Evolutionary conservation across 2,797 vertebrate species (phyloP).

Genomic region (Cygnus olor): DNA sequence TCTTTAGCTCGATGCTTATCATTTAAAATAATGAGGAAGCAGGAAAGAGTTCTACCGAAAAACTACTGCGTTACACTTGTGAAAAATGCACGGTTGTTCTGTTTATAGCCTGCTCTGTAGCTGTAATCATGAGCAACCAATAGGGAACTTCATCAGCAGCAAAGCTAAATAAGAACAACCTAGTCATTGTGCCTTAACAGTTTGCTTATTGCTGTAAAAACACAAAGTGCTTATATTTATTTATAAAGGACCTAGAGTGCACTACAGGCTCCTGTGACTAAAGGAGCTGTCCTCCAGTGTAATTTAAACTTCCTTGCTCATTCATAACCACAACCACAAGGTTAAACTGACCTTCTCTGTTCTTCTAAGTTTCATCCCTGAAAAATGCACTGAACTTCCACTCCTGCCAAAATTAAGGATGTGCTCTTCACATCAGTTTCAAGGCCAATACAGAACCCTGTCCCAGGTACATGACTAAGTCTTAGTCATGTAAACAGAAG

Average conservation of each 20-base stretch:
- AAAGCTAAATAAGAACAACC: slow-evolving; percentile 26
- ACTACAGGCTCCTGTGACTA: slow-evolving; percentile 71
- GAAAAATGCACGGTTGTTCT: slow-evolving; percentile 36
- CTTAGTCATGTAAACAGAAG: slow-evolving; percentile 77
- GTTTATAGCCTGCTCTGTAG: neutral
- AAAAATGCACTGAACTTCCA: slow-evolving; percentile 75
- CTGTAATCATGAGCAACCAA: slow-evolving; percentile 26
- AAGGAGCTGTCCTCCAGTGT: slow-evolving; percentile 66
- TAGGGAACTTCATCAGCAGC: slow-evolving; percentile 37
- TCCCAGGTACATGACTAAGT: slow-evolving; percentile 79
- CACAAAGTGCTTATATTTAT: slow-evolving; percentile 50
- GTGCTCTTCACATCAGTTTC: slow-evolving; percentile 66
- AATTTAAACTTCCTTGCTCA: slow-evolving; percentile 75
- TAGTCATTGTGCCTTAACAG: slow-evolving; percentile 53
- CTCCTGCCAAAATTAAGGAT: slow-evolving; percentile 63
- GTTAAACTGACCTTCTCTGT: slow-evolving; percentile 76
- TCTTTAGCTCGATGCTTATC: slow-evolving; percentile 36
- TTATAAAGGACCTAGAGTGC: slow-evolving; percentile 53
- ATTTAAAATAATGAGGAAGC: slow-evolving; percentile 44
- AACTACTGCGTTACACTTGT: neutral
- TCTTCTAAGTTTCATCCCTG: slow-evolving; percentile 75
- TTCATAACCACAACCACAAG: slow-evolving; percentile 77
- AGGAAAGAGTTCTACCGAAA: slow-evolving; percentile 26
- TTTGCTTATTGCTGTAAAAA: slow-evolving; percentile 62
- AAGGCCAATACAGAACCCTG: slow-evolving; percentile 56